phyloP scores from a whole-genome alignment of 2,888 invertebrate genomes.

The Ctena decussata region DNA sequence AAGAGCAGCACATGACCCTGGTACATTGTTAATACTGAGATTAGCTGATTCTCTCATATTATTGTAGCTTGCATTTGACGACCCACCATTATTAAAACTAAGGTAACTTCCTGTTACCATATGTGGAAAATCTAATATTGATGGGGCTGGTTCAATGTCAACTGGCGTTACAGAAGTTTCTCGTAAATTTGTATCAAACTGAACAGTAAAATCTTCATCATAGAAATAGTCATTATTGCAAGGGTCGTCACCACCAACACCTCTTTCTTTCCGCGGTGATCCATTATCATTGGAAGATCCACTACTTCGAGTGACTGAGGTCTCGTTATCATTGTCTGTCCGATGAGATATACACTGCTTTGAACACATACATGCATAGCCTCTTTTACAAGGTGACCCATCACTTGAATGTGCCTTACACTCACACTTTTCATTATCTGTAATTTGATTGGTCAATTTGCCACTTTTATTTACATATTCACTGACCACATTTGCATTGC shows the following conservation, averaged over 20 bases:
- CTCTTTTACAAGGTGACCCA: slow-evolving; percentile 52
- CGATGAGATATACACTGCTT: slow-evolving; percentile 48
- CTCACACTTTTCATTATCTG: slow-evolving; percentile 64
- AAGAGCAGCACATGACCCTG: slow-evolving; percentile 31
- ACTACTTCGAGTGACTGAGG: slow-evolving; percentile 46
- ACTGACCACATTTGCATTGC: slow-evolving; percentile 48
- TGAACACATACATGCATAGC: slow-evolving; percentile 50
- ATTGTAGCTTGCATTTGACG: slow-evolving; percentile 65
- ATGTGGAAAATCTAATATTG: slow-evolving; percentile 72
- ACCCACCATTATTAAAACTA: slow-evolving; percentile 65
- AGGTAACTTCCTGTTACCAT: slow-evolving; percentile 76
- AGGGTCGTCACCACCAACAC: slow-evolving; percentile 75
- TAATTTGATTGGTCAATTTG: slow-evolving; percentile 63
- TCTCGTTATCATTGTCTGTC: slow-evolving; percentile 51
- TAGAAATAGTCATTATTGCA: slow-evolving; percentile 86
- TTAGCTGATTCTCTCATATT: slow-evolving; percentile 71
- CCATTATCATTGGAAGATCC: slow-evolving; percentile 52
- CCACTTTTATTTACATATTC: slow-evolving; percentile 72
- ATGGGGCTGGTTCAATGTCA: slow-evolving; percentile 64
- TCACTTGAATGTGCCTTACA: slow-evolving; percentile 44
- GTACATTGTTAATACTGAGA: slow-evolving; percentile 57
- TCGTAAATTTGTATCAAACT: slow-evolving; percentile 81
- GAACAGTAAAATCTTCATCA: slow-evolving; percentile 85
- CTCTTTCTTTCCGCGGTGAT: slow-evolving; percentile 61
- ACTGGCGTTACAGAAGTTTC: slow-evolving; percentile 72